Conservation (phyloP, 1,140 invertebrate genomes). For the Orchestia grillus region DNA sequence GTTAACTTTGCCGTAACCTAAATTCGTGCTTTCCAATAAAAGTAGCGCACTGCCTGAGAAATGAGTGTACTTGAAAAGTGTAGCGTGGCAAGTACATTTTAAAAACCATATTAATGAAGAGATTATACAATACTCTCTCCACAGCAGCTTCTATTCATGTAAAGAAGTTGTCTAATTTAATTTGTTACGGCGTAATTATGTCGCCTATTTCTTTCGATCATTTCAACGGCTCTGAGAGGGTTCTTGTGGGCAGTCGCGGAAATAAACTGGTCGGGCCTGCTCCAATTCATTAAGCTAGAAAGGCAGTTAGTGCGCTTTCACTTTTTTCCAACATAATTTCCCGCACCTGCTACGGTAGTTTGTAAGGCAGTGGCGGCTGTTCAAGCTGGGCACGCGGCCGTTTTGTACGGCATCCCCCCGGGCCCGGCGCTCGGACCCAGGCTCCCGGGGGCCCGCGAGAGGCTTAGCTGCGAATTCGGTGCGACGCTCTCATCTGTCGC, state of each 20-base stretch:
- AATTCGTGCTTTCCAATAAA: not conserved
- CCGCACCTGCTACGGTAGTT: not conserved
- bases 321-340: not conserved
- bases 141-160: no score
- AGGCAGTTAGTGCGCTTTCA: not conserved
- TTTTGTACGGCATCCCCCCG: not conserved
- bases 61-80: not conserved
- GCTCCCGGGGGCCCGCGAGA: not conserved
- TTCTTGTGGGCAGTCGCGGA: not conserved
- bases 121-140: not conserved
- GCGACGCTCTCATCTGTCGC: conserved; percentile 11
- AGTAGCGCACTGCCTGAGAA: not conserved
- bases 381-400: not conserved
- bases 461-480: not conserved
- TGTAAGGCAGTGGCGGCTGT: not conserved
- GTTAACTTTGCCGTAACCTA: not conserved
- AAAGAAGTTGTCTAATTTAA: not conserved
- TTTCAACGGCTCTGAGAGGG: not conserved
- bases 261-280: not conserved
- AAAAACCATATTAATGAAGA: not conserved
- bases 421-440: not conserved
- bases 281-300: not conserved
- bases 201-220: not conserved
- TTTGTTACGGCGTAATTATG: not conserved
- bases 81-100: not conserved